Conservation (phyloP, 2,888 invertebrate genomes). For the Chloromyia formosa region DNA sequence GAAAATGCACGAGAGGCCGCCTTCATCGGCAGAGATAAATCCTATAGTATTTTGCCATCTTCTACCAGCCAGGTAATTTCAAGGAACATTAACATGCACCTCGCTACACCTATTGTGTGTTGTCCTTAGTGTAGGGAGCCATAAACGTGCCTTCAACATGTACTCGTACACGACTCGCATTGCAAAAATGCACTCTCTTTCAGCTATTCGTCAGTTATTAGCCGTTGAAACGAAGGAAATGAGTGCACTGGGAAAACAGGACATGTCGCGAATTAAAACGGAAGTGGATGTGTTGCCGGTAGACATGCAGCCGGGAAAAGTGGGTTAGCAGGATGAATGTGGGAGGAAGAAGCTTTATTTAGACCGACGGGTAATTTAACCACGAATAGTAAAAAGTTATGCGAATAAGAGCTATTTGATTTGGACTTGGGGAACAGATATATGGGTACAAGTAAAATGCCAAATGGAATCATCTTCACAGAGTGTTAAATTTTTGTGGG, state of each 20-base stretch:
- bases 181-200: neutral
- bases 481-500: no score
- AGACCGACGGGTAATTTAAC: conserved; percentile 1
- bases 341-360: neutral
- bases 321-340: conserved; percentile 30
- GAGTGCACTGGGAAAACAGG: conserved; percentile 32
- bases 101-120: neutral
- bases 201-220: conserved; percentile 23
- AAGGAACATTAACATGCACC: neutral
- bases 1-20: no score
- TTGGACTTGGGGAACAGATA: no score
- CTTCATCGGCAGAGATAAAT: no score
- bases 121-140: neutral
- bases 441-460: no score
- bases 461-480: no score
- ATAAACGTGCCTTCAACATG: neutral
- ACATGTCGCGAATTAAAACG: conserved; percentile 27
- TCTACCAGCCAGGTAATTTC: no score
- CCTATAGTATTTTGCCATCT: no score
- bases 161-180: neutral
- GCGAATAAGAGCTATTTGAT: no score
- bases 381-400: no score
- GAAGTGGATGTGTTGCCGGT: conserved; percentile 13
- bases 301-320: conserved; percentile 19
- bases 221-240: conserved; percentile 23